Evolutionary conservation across 2,797 vertebrate genomes (phyloP).

Genomic region (Myotis planiceps): DNA sequence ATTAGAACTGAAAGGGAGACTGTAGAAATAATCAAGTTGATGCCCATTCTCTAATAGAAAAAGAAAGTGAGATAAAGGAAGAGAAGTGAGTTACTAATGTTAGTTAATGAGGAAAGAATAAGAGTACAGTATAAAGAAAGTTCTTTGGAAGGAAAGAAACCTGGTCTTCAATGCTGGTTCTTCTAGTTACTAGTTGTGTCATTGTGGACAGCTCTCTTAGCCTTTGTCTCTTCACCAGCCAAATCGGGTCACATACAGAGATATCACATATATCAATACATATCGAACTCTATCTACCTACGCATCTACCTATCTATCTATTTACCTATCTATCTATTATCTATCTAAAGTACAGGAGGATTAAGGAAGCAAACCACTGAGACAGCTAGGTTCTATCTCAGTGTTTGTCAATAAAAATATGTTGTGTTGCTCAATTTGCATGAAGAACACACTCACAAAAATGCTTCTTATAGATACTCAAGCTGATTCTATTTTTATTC

Average conservation of each 20-base stretch:
- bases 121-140: neutral
- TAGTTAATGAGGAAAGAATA: neutral
- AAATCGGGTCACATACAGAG: neutral
- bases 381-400: neutral
- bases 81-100: neutral
- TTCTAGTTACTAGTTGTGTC: neutral
- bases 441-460: neutral
- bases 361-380: neutral
- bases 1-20: slow-evolving; percentile 28
- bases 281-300: neutral
- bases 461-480: neutral
- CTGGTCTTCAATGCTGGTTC: neutral
- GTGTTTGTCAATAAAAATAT: neutral
- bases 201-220: neutral
- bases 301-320: too few relatives aligned
- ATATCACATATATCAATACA: neutral
- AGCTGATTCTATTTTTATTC: neutral
- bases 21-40: neutral
- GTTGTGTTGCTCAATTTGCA: neutral
- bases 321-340: neutral
- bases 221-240: neutral
- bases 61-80: slow-evolving; percentile 40
- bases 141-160: neutral
- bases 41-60: neutral
- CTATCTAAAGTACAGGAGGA: neutral